These are phyloP conservation scores for Hippocampus guttulatus DNA, from an alignment of 2,113 vertebrate genomes.

Conservation along the genomic window DNA sequence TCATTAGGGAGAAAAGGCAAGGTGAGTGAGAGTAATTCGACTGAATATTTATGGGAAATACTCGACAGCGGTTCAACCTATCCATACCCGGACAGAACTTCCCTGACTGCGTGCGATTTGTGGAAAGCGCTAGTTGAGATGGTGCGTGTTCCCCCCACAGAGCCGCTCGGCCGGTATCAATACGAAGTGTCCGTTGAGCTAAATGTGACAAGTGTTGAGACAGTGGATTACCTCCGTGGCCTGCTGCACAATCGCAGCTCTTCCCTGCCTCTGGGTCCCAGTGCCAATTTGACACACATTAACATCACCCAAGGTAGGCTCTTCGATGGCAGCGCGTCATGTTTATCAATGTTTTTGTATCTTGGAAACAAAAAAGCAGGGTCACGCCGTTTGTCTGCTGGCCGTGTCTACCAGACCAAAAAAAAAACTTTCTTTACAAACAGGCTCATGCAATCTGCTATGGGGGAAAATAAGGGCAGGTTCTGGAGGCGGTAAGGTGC, in stretches of 20 bases:
- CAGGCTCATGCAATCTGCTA: neutral
- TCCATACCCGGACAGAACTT: neutral
- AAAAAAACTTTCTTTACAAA: neutral
- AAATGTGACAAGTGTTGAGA: slow-evolving; percentile 31
- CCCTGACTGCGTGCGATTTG: neutral
- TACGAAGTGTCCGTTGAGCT: slow-evolving; percentile 48
- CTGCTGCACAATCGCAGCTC: slow-evolving; percentile 17
- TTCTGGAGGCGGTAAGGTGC: too few relatives aligned
- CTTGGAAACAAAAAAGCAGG: neutral
- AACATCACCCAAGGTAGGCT: slow-evolving; percentile 51
- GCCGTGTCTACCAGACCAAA: neutral
- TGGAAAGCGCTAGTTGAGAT: neutral
- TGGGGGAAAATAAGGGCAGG: too few relatives aligned
- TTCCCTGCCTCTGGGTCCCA: slow-evolving; percentile 11
- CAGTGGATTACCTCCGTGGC: slow-evolving; percentile 24
- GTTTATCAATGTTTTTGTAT: neutral
- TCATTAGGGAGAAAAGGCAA: slow-evolving; percentile 32
- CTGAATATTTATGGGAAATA: neutral
- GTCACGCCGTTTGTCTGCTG: neutral
- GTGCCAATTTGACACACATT: slow-evolving; percentile 41
- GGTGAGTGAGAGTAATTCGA: slow-evolving; percentile 27
- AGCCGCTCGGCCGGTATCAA: neutral
- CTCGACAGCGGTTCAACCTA: neutral
- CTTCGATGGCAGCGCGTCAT: neutral
- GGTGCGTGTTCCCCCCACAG: slow-evolving; percentile 10